These are phyloP conservation scores for Paralichthys olivaceus DNA, from an alignment of 2,113 vertebrate genomes.

Conservation along the genomic window DNA sequence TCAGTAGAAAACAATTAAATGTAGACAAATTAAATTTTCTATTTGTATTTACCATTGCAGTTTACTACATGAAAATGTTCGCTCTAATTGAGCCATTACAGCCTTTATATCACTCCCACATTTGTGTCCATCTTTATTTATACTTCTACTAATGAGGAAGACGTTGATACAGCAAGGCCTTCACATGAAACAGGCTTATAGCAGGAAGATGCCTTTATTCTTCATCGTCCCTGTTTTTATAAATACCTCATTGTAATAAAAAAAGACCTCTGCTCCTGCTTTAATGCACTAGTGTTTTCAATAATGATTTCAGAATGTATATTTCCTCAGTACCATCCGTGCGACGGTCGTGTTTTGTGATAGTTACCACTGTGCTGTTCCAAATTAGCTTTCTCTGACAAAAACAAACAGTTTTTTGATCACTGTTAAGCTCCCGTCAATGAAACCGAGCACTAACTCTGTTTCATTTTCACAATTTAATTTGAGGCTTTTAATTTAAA, in stretches of 20 bases:
- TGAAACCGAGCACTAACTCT: not conserved
- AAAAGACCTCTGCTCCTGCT: not conserved
- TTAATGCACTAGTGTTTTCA: not conserved
- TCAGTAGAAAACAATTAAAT: too few species aligned
- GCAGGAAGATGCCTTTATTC: not conserved
- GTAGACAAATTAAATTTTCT: too few species aligned
- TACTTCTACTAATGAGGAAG: not conserved
- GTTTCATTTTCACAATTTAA: not conserved
- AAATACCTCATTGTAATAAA: not conserved
- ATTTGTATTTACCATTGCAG: too few species aligned
- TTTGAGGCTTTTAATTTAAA: slow-evolving; percentile 4
- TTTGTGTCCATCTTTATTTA: not conserved
- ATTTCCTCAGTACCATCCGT: not conserved
- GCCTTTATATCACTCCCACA: not conserved
- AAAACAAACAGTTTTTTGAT: not conserved
- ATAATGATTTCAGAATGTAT: not conserved
- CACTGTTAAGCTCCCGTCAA: not conserved
- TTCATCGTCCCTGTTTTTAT: not conserved
- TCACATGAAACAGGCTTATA: not conserved
- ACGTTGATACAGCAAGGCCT: not conserved
- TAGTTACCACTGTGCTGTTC: not conserved
- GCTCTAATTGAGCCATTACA: not conserved
- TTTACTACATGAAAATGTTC: too few species aligned
- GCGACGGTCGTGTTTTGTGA: not conserved
- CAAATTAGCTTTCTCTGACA: not conserved